Evolutionary conservation across 2,113 vertebrate genomes (phyloP), one percentile per base, ranked within the genome.

Genomic region (Brachypodius melanocephalos): DNA sequence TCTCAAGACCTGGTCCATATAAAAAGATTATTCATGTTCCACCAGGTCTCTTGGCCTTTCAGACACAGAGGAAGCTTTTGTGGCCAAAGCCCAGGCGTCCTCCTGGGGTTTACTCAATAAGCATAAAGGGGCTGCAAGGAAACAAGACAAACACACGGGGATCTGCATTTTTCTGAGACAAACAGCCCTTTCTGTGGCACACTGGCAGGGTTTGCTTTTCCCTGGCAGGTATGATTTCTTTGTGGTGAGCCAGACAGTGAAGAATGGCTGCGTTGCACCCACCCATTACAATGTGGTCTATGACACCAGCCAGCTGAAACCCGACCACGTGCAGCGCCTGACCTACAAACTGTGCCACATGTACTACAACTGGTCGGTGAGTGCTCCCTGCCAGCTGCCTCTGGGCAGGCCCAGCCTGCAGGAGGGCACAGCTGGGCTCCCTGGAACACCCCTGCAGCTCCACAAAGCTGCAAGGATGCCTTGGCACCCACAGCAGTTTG

Each of bases 261-360:
- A 97, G 48, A 82, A 34, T 1, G 99, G 99, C 31, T 98, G 98
- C 0, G 98, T 99, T 2, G 90, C 98, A 1, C 99, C 99, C 4
- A 99, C 99, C 1, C 99, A 99, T 48, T 99, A 99, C 94, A 99
- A 99, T 0, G 99, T 99, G 0, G 97, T 99, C 67, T 99, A 99
- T 5, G 99, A 99, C 97, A 99, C 72, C 54, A 99, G 98, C 8
- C 98, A 98, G 55, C 96, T 99, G 88, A 99, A 99, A 84, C 99
- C 99, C 0, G 99, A 99, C 94, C 98, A 99, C 17, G 96, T 99
- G 93, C 99, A 99, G 96, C 97, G 99, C 76, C 96, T 99, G 4
- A 99, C 99, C 7, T 99, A 99, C 97, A 99, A 99, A 66, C 97
- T 99, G 8, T 99, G 99, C 77, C 99, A 99, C 86, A 89, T 99